phyloP scores from a whole-genome alignment of 2,888 invertebrate species.

The Cryptus viduatorius region DNA sequence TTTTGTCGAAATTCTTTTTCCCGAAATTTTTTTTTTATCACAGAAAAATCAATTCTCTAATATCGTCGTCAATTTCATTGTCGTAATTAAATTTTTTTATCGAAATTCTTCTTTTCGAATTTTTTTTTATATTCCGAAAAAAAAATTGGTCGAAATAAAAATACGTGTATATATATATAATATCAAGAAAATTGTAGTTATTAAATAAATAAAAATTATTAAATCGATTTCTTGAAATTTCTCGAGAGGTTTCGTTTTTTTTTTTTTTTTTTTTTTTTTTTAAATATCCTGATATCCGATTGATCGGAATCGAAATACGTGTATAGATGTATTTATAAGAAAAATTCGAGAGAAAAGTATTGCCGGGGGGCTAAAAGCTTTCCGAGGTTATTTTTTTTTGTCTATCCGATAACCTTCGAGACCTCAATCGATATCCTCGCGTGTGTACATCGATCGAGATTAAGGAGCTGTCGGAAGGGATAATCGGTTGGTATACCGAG shows the following conservation, averaged over 20 bases:
- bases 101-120: too few relatives aligned
- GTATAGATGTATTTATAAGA: not conserved
- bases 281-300: not conserved
- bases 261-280: not conserved
- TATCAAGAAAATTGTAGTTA: too few relatives aligned
- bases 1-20: too few relatives aligned
- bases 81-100: not conserved
- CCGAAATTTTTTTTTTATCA: too few relatives aligned
- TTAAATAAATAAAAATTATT: too few relatives aligned
- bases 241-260: too few relatives aligned
- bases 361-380: constrained; percentile 1
- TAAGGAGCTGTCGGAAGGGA: constrained; percentile 43
- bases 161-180: too few relatives aligned
- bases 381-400: not conserved
- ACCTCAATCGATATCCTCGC: not conserved
- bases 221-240: too few relatives aligned
- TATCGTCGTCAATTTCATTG: not conserved
- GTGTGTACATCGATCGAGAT: constrained; percentile 22
- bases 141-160: too few relatives aligned
- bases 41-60: not conserved
- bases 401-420: constrained; percentile 24
- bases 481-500: constrained; percentile 37
- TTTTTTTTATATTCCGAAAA: too few relatives aligned
- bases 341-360: not conserved
- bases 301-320: not conserved